Conservation (phyloP, 2,888 invertebrate species). For the Tuberolachnus salignus region DNA sequence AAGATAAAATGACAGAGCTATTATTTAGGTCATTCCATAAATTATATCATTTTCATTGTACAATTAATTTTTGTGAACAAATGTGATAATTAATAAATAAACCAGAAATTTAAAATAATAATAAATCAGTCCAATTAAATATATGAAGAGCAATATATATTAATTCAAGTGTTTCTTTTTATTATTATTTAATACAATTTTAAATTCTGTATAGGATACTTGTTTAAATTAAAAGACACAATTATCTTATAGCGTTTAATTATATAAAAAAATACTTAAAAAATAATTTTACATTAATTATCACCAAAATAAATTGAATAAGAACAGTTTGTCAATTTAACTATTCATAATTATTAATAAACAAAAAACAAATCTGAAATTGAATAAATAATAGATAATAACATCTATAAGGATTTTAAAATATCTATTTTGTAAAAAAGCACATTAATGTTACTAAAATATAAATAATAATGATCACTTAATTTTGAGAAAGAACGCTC, state of each 20-base stretch:
- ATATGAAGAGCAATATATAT: too few species aligned
- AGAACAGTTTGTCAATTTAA: conserved; percentile 39
- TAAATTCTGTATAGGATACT: not conserved
- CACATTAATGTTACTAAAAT: conserved; percentile 33
- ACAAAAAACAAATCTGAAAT: conserved; percentile 31
- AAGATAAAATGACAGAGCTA: too few species aligned
- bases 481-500: conserved; percentile 38
- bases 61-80: too few species aligned
- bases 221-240: conserved; percentile 1
- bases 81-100: too few species aligned
- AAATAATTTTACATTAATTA: conserved; percentile 56
- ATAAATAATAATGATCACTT: conserved; percentile 53
- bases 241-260: conserved; percentile 46
- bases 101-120: too few species aligned
- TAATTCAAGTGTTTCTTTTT: too few species aligned
- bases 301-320: conserved; percentile 54
- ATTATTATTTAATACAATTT: too few species aligned
- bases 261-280: conserved; percentile 55
- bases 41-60: too few species aligned
- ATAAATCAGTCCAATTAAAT: too few species aligned
- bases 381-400: conserved; percentile 34
- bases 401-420: conserved; percentile 34
- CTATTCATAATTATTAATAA: conserved; percentile 33
- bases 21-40: too few species aligned
- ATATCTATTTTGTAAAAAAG: conserved; percentile 17